Percentiles rank a stretch among this genome's conserved stretches.
Evolutionary conservation across 2,113 vertebrate genomes (phyloP).

Genomic region (Phainopepla nitens): DNA sequence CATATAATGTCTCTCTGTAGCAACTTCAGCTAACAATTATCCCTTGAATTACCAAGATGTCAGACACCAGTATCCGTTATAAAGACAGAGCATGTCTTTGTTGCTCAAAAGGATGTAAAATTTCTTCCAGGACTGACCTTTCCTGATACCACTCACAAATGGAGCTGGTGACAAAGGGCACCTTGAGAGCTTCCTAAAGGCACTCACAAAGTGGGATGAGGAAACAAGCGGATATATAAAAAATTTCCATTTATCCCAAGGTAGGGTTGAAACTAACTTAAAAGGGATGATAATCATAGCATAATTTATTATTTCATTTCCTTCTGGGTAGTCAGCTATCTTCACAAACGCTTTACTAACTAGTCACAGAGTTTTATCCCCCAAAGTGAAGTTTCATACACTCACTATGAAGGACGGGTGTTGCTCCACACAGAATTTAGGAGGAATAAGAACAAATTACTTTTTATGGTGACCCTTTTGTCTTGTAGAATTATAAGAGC

Average conservation of each 20-base stretch:
- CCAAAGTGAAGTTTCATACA: neutral
- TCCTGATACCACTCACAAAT: neutral
- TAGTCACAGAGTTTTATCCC: neutral
- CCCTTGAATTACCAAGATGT: neutral
- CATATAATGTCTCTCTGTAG: neutral
- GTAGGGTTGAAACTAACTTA: neutral
- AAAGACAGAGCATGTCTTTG: neutral
- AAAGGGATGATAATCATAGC: neutral
- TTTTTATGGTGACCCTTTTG: neutral
- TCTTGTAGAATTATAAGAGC: neutral
- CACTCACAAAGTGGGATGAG: neutral
- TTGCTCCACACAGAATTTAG: neutral
- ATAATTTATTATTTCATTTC: neutral
- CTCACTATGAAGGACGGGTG: neutral
- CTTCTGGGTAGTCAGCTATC: neutral
- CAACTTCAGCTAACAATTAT: neutral
- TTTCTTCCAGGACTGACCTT: neutral
- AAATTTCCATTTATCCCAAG: neutral
- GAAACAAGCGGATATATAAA: neutral
- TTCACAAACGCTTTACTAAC: neutral
- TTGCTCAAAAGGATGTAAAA: neutral
- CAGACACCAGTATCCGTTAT: neutral
- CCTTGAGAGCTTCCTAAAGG: neutral
- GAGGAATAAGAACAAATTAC: neutral
- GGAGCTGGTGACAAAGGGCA: neutral